Evolutionary conservation across 2,113 vertebrate genomes (phyloP), one percentile per base, ranked within the genome.

Genomic region (Esox niger): DNA sequence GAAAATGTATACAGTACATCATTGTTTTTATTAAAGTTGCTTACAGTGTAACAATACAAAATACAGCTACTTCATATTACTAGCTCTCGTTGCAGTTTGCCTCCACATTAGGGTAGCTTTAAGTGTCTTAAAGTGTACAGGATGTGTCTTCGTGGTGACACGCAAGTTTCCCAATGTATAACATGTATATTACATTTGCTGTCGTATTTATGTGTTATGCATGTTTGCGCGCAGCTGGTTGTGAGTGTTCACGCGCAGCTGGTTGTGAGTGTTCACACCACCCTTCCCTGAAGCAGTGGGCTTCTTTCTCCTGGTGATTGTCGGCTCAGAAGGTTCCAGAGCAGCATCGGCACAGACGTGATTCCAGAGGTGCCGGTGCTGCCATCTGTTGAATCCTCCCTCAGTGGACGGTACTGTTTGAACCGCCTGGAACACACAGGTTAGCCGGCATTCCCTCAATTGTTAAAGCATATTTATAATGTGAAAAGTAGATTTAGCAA

Each of bases 261-360:
- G 66, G 43, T 56, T 59, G 26, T 29, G 30, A 38, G 31, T 47
- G 57, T 82, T 90, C 81, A 98, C 75, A 94, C 92, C 63, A 93
- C 84, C 43, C 91, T 88, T 43, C 92, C 88, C 26, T 90, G 91
- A 70, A 98, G 93, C 63, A 98, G 89, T 0, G 95, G 95, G 5
- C 92, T 93, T 69, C 84, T 95, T 69, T 98, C 95, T 3, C 93
- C 91, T 9, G 72, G 70, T 15, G 87, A 86, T 25, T 85, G 86
- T 46, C 89, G 79, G 43, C 82, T 89, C 68, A 95, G 88, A 55
- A 93, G 64, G 64, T 82, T 91, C 84, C 91, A 94, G 76, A 96
- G 76, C 69, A 93, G 82, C 76, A 94, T 75, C 54, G 94, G 91
- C 26, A 92, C 84, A 1, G 86, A 86, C 3, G 89, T 83, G 1